phyloP scores from a whole-genome alignment of 2,113 vertebrate species.

The Colossoma macropomum region DNA sequence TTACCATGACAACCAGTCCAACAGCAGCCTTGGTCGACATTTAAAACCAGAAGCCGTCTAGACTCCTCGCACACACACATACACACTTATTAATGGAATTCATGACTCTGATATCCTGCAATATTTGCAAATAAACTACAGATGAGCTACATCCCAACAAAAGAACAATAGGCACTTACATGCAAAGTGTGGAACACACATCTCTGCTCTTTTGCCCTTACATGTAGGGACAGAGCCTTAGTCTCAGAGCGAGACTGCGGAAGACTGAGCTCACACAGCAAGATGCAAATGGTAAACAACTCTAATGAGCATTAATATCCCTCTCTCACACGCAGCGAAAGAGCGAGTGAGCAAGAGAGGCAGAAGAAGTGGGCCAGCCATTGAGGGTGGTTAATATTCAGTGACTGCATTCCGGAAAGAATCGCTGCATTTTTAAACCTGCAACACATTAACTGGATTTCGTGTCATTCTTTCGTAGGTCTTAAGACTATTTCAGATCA shows the following conservation, averaged over 20 bases:
- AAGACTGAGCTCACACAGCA: not conserved
- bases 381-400: not conserved
- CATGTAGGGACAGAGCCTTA: not conserved
- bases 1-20: conserved; percentile 22
- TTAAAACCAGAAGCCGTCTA: conserved; percentile 32
- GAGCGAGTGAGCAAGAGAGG: not conserved
- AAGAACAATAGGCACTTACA: not conserved
- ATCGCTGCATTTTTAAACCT: not conserved
- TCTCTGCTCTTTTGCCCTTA: not conserved
- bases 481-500: not conserved
- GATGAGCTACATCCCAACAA: not conserved
- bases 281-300: not conserved
- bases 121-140: not conserved
- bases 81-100: not conserved
- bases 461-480: not conserved
- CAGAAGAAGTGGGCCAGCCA: not conserved
- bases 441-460: not conserved
- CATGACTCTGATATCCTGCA: not conserved
- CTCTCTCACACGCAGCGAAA: not conserved
- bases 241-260: not conserved
- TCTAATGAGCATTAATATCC: not conserved
- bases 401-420: not conserved
- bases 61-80: not conserved
- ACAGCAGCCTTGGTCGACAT: conserved; percentile 7
- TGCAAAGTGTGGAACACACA: not conserved